These are phyloP conservation scores for Clusia tigrina DNA, from an alignment of 2,888 invertebrate species.

Conservation along the genomic window DNA sequence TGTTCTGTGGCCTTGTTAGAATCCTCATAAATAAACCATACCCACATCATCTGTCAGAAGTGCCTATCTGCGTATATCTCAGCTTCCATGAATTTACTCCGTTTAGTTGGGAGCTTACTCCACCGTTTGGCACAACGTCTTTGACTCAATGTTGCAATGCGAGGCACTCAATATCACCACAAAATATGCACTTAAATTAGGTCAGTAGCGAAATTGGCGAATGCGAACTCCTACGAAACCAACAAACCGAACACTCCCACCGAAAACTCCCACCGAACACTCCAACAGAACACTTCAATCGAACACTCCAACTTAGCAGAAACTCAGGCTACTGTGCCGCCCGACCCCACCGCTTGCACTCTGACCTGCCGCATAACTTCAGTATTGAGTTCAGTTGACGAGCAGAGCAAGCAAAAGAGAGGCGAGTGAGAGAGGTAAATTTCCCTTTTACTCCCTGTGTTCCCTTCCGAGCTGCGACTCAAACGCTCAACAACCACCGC, in stretches of 20 bases:
- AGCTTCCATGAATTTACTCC: too few species aligned
- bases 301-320: conserved; percentile 5
- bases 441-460: too few species aligned
- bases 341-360: conserved; percentile 4
- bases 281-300: not conserved
- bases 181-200: conserved; percentile 15
- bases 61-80: too few species aligned
- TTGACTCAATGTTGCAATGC: too few species aligned
- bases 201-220: conserved; percentile 23
- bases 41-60: too few species aligned
- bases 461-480: not conserved
- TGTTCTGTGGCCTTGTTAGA: too few species aligned
- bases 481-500: too few species aligned
- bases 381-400: not conserved
- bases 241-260: not conserved
- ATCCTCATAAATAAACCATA: too few species aligned
- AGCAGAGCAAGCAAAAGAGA: not conserved
- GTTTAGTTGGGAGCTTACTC: too few species aligned
- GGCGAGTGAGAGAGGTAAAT: not conserved
- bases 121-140: too few species aligned
- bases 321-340: not conserved
- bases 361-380: conserved; percentile 16
- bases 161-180: too few species aligned
- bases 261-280: not conserved
- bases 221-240: not conserved